Evolutionary conservation across 2,113 vertebrate genomes (phyloP), one percentile per base, ranked within the genome.

Genomic region (Panurus biarmicus): DNA sequence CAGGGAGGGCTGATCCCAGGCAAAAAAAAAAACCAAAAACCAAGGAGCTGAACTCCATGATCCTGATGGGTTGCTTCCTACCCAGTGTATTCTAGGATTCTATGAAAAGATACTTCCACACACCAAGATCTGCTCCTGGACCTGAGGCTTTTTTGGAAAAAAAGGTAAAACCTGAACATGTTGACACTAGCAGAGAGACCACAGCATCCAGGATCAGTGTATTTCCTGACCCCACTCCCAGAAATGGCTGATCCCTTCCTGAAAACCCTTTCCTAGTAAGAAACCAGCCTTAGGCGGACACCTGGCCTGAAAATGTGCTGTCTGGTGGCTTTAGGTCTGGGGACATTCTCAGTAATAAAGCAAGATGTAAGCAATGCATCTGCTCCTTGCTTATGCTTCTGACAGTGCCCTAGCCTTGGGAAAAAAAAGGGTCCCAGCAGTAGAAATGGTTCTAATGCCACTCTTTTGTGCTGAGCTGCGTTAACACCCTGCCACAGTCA

Each of bases 141-240:
- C 23, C n/a, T 0, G 13, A 84, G 36, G 67, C 45, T 62, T 66
- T 50, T 10, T n/a, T 21, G 40, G 25, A 35, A 47, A 67, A 3
- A 2, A 62, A 57, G 57, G 29, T 51, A 79, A 64, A 65, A 60
- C 19, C 13, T 6, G 9, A 80, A 35, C 9, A 6, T 0, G 8
- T 47, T 42, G 62, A 54, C 11, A 26, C 24, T 60, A 13, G 48
- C 51, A 81, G 67, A 35, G 8, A 47, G 70, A 78, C 69, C 1
- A 0, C 38, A 24, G 29, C 0, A 2, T 7, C 60, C 18, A 15
- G 6, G 33, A 12, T 7, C 1, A 1, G 50, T 26, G 58, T 17
- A 9, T 45, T 45, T 79, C 61, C 73, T 44, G 53, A 54, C 44
- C 60, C 77, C 1, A 0, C 36, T 54, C 38, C 12, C 69, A 84